phyloP scores from a whole-genome alignment of 2,888 invertebrate genomes.

The Epinotia demarniana region DNA sequence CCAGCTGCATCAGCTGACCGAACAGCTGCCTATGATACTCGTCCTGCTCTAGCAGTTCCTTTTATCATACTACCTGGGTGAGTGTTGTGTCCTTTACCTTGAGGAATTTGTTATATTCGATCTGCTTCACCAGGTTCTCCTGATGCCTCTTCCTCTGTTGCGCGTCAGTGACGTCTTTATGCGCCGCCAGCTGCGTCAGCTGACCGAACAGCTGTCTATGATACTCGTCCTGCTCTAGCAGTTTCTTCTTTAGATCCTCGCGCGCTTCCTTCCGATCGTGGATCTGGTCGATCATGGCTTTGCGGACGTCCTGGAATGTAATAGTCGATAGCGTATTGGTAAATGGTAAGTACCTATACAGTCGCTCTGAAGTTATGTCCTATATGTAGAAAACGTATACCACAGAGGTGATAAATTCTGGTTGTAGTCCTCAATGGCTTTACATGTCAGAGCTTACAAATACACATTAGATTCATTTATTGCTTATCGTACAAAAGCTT shows the following conservation, averaged over 20 bases:
- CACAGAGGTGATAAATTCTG: no score
- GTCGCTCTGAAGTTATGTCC: no score
- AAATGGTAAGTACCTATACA: no score
- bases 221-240: conserved; percentile 62
- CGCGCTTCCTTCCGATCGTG: conserved; percentile 59
- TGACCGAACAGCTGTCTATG: conserved; percentile 61
- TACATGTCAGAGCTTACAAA: no score
- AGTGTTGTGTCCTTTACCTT: conserved; percentile 58
- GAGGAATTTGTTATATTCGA: conserved; percentile 71
- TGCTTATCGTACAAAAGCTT: no score
- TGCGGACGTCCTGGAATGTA: conserved; percentile 62
- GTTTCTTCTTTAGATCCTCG: conserved; percentile 55
- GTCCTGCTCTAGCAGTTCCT: conserved; percentile 51
- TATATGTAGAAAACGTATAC: no score
- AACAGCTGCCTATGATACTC: conserved; percentile 45
- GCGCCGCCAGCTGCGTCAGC: conserved; percentile 57
- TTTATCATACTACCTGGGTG: conserved; percentile 35
- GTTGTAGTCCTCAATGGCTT: no score
- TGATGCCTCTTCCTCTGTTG: conserved; percentile 62
- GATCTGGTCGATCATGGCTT: conserved; percentile 70
- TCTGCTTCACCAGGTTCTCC: conserved; percentile 63
- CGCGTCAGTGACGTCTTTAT: conserved; percentile 61
- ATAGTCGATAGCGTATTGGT: no score
- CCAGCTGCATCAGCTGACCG: conserved; percentile 52
- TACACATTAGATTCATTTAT: no score